These are phyloP conservation scores for Thecocarcelia acutangulata DNA, from an alignment of 2,888 invertebrate species.

Conservation along the genomic window DNA sequence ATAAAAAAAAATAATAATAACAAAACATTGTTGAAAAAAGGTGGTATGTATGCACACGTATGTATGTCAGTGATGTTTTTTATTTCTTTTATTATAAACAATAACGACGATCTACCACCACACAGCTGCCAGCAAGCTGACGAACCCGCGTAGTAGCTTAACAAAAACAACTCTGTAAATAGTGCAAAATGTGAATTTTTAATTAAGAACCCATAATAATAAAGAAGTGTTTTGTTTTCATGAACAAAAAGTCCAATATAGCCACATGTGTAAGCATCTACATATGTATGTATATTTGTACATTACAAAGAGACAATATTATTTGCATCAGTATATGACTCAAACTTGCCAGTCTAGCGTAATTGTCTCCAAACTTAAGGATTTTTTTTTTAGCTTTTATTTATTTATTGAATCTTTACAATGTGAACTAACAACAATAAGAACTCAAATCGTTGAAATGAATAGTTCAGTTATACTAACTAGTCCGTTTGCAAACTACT, in stretches of 20 bases:
- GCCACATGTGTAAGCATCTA: neutral
- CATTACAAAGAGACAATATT: neutral
- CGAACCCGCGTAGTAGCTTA: no score
- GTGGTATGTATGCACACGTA: neutral
- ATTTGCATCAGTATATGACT: neutral
- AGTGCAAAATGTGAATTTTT: conserved; percentile 79
- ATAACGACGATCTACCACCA: no score
- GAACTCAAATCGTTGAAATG: no score
- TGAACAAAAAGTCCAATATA: neutral
- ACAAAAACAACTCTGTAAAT: conserved; percentile 73
- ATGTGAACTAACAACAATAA: no score
- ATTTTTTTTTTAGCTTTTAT: no score
- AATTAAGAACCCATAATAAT: conserved; percentile 74
- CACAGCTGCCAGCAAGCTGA: no score
- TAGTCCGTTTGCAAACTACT: no score
- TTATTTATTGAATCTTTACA: no score
- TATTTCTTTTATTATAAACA: neutral
- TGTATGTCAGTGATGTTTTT: neutral
- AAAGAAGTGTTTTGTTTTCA: neutral
- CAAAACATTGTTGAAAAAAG: no score
- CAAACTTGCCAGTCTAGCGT: neutral
- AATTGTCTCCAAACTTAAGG: conserved; percentile 26
- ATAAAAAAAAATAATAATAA: no score
- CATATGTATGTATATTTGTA: neutral
- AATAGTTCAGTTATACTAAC: no score